Evolutionary conservation across 2,797 vertebrate genomes (phyloP).

Genomic region (Mallotus villosus): DNA sequence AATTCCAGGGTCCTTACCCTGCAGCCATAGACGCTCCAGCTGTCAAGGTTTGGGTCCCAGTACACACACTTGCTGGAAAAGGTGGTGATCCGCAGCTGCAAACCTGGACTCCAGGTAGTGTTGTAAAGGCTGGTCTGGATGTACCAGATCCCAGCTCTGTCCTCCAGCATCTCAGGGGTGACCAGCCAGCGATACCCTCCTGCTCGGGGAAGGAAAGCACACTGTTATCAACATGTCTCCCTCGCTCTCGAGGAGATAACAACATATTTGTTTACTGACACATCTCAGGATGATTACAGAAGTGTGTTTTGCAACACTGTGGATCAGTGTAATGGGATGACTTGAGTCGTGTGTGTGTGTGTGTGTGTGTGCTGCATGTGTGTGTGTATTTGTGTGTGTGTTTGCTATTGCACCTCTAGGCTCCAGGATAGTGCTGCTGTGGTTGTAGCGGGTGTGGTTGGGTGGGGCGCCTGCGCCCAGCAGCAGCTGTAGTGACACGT

Average conservation of each 20-base stretch:
- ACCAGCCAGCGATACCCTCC: slow-evolving; percentile 72
- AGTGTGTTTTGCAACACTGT: neutral
- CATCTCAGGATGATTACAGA: neutral
- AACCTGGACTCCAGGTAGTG: slow-evolving; percentile 28
- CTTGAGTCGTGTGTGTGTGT: neutral
- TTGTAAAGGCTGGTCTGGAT: slow-evolving; percentile 48
- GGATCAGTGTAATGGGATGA: neutral
- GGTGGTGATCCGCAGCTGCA: slow-evolving; percentile 48
- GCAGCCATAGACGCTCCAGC: slow-evolving; percentile 72
- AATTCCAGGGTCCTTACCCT: slow-evolving; percentile 48
- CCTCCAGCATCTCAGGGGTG: slow-evolving; percentile 65
- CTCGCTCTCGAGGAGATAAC: no score
- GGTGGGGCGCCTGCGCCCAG: slow-evolving; percentile 44
- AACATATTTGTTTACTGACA: neutral
- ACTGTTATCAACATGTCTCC: neutral
- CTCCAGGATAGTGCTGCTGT: slow-evolving; percentile 44
- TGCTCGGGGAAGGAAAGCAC: slow-evolving; percentile 19
- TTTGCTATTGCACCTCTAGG: slow-evolving; percentile 51
- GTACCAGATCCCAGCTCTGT: slow-evolving; percentile 61
- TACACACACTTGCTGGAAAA: slow-evolving; percentile 70
- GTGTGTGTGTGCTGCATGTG: neutral
- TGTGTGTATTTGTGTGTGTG: neutral
- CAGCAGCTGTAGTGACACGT: slow-evolving; percentile 55
- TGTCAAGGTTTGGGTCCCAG: slow-evolving; percentile 51
- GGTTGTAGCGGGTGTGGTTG: slow-evolving; percentile 26